Conservation (phyloP, 2,113 vertebrate species). For the Hemicordylus capensis region DNA sequence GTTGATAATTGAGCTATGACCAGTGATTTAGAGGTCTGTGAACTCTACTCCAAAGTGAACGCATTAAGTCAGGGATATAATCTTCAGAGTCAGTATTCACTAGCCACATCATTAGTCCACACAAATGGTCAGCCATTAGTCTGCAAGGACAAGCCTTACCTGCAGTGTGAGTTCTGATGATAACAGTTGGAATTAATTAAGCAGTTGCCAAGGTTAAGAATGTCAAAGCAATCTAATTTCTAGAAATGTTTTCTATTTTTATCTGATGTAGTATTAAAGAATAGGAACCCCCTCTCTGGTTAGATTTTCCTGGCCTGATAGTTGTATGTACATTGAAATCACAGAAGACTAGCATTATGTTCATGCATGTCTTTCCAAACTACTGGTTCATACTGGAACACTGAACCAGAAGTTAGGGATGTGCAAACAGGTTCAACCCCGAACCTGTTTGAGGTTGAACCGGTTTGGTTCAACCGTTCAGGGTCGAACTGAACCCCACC, state of each 20-base stretch:
- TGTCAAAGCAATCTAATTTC: conserved; percentile 6
- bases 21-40: conserved; percentile 41
- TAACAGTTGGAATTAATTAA: conserved; percentile 46
- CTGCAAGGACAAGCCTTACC: conserved; percentile 54
- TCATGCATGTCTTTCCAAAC: background rate
- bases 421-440: too few relatives aligned
- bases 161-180: conserved; percentile 11
- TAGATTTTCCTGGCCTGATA: background rate
- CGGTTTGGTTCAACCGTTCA: too few relatives aligned
- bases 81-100: conserved; percentile 40
- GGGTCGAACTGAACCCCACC: too few relatives aligned
- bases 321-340: background rate
- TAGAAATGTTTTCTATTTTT: background rate
- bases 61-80: background rate
- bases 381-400: background rate
- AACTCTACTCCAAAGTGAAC: conserved; percentile 34
- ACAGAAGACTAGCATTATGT: background rate
- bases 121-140: conserved; percentile 42
- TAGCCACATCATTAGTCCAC: conserved; percentile 56
- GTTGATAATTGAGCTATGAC: conserved; percentile 51
- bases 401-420: background rate
- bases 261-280: background rate
- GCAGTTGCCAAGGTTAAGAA: conserved; percentile 25
- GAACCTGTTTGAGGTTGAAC: too few relatives aligned
- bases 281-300: background rate